Percentiles rank a stretch among this genome's conserved stretches.
These are phyloP conservation scores for Harpalus rubripes DNA, from an alignment of 2,888 invertebrate species.

Conservation along the genomic window DNA sequence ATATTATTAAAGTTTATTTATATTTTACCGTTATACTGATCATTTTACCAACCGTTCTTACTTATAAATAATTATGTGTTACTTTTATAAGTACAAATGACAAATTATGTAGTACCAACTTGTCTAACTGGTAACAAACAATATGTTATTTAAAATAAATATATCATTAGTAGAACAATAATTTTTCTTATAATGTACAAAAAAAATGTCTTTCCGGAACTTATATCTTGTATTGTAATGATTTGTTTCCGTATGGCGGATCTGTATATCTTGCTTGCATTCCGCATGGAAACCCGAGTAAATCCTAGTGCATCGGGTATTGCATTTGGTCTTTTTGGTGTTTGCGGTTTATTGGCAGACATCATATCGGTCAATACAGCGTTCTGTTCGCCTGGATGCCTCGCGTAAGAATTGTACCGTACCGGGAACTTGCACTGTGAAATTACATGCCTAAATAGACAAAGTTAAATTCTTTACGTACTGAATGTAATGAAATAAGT, in stretches of 20 bases:
- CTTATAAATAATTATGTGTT: too few species aligned
- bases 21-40: too few species aligned
- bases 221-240: neutral
- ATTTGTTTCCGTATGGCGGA: neutral
- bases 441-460: conserved; percentile 56
- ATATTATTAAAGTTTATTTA: too few species aligned
- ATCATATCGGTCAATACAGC: conserved; percentile 52
- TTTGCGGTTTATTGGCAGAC: conserved; percentile 42
- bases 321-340: conserved; percentile 17
- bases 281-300: conserved; percentile 1
- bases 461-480: conserved; percentile 63
- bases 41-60: too few species aligned
- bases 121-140: too few species aligned
- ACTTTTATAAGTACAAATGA: too few species aligned
- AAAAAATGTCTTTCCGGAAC: too few species aligned
- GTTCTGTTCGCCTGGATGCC: conserved; percentile 16
- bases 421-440: conserved; percentile 20
- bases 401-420: conserved; percentile 26
- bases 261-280: neutral
- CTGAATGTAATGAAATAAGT: conserved; percentile 59
- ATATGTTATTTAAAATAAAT: too few species aligned
- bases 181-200: too few species aligned
- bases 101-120: too few species aligned
- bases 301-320: conserved; percentile 27
- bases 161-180: too few species aligned